Conservation (phyloP, 2,888 invertebrate genomes). For the Synergus itoensis region DNA sequence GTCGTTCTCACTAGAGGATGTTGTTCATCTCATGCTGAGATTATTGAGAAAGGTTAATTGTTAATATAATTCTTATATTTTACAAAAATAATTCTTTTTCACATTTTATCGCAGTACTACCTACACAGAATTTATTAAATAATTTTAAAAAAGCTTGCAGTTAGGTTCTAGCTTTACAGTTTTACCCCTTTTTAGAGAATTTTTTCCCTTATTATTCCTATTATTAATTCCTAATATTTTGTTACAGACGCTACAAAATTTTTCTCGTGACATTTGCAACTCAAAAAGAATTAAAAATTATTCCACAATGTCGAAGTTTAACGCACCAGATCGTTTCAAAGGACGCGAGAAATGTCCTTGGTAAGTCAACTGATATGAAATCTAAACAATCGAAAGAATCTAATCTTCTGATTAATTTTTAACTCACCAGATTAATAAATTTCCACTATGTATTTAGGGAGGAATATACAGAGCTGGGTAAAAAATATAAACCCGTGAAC, state of each 20-base stretch:
- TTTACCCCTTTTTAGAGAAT: not conserved
- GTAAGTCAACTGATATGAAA: constrained; percentile 78
- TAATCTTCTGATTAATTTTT: constrained; percentile 28
- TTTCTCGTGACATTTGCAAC: not conserved
- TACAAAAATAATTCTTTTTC: not conserved
- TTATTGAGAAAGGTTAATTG: not conserved
- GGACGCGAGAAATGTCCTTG: constrained; percentile 90
- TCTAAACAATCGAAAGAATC: not conserved
- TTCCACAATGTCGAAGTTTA: constrained; percentile 80
- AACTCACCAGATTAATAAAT: constrained; percentile 28
- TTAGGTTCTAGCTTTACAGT: not conserved
- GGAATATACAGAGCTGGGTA: constrained; percentile 91
- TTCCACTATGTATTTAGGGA: constrained; percentile 83
- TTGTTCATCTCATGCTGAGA: not conserved
- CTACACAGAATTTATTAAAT: not conserved
- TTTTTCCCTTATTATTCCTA: not conserved
- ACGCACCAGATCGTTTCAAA: constrained; percentile 84
- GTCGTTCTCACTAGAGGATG: not conserved
- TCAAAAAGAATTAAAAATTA: constrained; percentile 49
- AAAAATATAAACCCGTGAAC: constrained; percentile 92
- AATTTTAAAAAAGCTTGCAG: not conserved
- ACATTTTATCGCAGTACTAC: not conserved
- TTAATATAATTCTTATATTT: too few relatives aligned
- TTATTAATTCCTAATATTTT: not conserved
- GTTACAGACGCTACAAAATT: not conserved